phyloP scores from a whole-genome alignment of 2,888 invertebrate genomes.

The Sphinx pinastri region DNA sequence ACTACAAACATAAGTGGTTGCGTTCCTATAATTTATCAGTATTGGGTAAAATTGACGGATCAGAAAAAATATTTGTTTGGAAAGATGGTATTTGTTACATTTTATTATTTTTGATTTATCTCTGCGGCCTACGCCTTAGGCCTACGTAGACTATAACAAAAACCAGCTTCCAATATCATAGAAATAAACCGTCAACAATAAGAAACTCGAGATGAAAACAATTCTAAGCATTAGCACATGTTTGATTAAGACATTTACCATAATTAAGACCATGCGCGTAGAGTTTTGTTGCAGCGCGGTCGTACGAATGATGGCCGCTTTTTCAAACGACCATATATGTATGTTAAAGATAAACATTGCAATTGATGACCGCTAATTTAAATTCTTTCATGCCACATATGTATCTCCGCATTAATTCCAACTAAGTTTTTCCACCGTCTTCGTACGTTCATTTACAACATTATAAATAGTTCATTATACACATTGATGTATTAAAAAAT shows the following conservation, averaged over 20 bases:
- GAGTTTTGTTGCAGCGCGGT: background rate
- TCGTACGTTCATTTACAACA: background rate
- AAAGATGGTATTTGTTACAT: no score
- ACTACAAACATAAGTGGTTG: no score
- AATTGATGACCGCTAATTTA: constrained; percentile 41
- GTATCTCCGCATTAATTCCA: constrained; percentile 23
- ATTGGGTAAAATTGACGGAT: no score
- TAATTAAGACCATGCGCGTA: constrained; percentile 9
- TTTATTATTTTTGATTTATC: no score
- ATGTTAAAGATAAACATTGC: constrained; percentile 43
- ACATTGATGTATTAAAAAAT: no score
- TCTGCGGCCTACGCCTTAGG: no score
- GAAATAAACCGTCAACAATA: background rate
- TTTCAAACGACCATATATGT: constrained; percentile 32
- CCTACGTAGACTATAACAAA: background rate
- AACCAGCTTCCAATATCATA: background rate
- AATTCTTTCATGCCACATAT: constrained; percentile 43
- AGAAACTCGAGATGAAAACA: background rate
- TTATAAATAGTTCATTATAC: constrained; percentile 14
- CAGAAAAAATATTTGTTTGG: no score
- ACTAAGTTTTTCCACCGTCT: constrained; percentile 24
- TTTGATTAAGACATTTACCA: constrained; percentile 23
- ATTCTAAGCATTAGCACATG: background rate
- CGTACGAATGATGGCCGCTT: background rate
- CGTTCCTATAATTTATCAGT: no score